Evolutionary conservation across 1,140 invertebrate species (phyloP).

Genomic region (Euura lappo): DNA sequence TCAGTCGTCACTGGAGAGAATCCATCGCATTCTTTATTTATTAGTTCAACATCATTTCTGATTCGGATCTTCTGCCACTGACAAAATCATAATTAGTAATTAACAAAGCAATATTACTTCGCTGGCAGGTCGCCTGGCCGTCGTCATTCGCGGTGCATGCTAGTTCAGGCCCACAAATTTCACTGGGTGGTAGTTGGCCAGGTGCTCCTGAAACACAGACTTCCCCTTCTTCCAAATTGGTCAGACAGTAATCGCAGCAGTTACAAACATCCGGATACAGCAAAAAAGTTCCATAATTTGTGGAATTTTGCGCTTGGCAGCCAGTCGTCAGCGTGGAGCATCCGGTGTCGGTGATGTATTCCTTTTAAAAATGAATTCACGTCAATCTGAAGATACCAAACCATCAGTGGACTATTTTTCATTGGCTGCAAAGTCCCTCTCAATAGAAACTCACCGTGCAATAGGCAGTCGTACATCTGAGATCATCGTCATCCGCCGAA

Average conservation of each 20-base stretch:
- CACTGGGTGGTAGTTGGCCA: constrained; percentile 35
- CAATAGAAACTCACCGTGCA: constrained; percentile 1
- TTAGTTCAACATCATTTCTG: too few species aligned
- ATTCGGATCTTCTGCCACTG: not conserved
- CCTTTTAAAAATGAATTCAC: constrained; percentile 16
- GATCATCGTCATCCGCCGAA: not conserved
- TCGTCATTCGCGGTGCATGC: constrained; percentile 35
- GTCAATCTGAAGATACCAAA: not conserved
- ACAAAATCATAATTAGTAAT: not conserved
- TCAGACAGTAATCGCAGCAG: constrained; percentile 65
- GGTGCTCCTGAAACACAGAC: constrained; percentile 47
- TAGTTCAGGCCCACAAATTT: constrained; percentile 54
- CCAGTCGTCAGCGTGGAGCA: constrained; percentile 47
- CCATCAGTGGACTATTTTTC: too few species aligned
- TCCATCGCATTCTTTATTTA: too few species aligned
- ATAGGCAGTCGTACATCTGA: not conserved
- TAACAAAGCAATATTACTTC: constrained; percentile 24
- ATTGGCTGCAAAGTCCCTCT: too few species aligned
- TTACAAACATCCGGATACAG: constrained; percentile 63
- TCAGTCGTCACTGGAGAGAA: constrained; percentile 48
- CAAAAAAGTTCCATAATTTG: constrained; percentile 56
- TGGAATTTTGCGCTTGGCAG: constrained; percentile 59
- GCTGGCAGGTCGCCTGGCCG: constrained; percentile 28
- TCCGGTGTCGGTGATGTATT: constrained; percentile 29
- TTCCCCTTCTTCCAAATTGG: constrained; percentile 49